phyloP scores from a whole-genome alignment of 1,140 invertebrate species.

The Drosophila virilis region DNA sequence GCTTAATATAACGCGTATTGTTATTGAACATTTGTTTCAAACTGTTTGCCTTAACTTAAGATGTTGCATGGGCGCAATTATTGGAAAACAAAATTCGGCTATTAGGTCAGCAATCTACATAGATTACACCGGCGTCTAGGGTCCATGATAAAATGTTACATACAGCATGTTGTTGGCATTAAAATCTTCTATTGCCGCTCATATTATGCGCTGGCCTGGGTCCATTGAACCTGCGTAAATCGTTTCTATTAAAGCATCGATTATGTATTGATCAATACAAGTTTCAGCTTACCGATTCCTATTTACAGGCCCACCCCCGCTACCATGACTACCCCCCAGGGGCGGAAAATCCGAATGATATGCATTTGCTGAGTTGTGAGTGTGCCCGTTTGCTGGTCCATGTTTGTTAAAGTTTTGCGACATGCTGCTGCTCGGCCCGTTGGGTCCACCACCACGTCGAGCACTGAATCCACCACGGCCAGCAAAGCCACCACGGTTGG shows the following conservation, averaged over 20 bases:
- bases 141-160: constrained; percentile 36
- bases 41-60: constrained; percentile 47
- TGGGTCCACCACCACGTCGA: constrained; percentile 53
- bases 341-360: constrained; percentile 75
- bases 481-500: constrained; percentile 68
- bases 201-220: constrained; percentile 57
- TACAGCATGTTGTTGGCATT: constrained; percentile 19
- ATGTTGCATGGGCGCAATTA: constrained; percentile 34
- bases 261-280: not conserved
- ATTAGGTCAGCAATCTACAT: constrained; percentile 44
- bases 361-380: constrained; percentile 85
- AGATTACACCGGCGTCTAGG: constrained; percentile 37
- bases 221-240: constrained; percentile 53
- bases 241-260: not conserved
- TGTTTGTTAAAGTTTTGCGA: constrained; percentile 46
- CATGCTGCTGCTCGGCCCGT: constrained; percentile 74
- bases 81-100: constrained; percentile 75
- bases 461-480: constrained; percentile 69
- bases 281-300: constrained; percentile 55
- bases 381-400: constrained; percentile 42
- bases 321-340: constrained; percentile 54
- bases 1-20: constrained; percentile 53
- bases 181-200: constrained; percentile 69
- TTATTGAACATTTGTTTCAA: constrained; percentile 27
- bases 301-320: constrained; percentile 33